Evolutionary conservation across 2,113 vertebrate genomes (phyloP).

Genomic region (Saimiri boliviensis): DNA sequence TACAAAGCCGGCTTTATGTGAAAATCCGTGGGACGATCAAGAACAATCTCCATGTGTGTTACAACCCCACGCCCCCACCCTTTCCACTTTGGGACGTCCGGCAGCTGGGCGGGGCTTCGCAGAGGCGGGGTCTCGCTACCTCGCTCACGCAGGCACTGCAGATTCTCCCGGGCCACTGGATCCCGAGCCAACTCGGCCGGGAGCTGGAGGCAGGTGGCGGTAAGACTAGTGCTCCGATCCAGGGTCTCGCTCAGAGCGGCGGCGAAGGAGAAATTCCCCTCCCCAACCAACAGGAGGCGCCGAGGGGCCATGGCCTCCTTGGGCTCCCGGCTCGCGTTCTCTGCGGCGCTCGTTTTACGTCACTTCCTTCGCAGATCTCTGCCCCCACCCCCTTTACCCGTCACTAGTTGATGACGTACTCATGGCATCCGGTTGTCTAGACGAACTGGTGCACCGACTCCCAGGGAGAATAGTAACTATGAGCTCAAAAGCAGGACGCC

Average conservation of each 20-base stretch:
- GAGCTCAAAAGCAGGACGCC: not conserved
- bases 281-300: conserved; percentile 91
- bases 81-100: accelerated
- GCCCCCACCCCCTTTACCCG: accelerated
- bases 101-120: not conserved
- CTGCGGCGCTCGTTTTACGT: not conserved
- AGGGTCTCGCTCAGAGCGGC: conserved; percentile 80
- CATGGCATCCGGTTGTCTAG: accelerated
- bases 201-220: conserved; percentile 90
- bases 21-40: accelerated
- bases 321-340: accelerated
- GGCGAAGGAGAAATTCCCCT: conserved; percentile 96
- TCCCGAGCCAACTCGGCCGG: conserved; percentile 80
- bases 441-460: accelerated
- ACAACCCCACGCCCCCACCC: not conserved
- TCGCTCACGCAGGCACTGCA: conserved; percentile 84
- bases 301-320: conserved; percentile 66
- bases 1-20: not conserved
- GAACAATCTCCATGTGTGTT: accelerated
- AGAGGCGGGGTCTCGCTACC: conserved; percentile 79
- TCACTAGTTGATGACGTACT: not conserved
- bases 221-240: conserved; percentile 71
- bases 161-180: conserved; percentile 80
- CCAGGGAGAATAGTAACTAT: accelerated
- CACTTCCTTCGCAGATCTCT: not conserved